Percentiles rank a stretch among this genome's conserved stretches.
phyloP scores from a whole-genome alignment of 2,888 invertebrate genomes.

The Drosophila fulvimacula region DNA sequence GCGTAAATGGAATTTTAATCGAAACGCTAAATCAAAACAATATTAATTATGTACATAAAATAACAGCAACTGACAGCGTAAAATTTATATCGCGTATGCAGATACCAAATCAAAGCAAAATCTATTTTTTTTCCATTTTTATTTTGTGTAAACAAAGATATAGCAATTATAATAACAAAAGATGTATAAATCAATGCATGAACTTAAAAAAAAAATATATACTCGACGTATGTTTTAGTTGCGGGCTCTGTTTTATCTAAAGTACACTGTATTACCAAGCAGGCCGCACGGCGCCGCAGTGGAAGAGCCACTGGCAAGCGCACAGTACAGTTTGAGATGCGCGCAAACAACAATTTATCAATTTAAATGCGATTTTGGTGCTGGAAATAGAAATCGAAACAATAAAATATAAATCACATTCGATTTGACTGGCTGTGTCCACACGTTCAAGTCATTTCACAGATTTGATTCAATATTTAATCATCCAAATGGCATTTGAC shows the following conservation, averaged over 20 bases:
- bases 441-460: not conserved
- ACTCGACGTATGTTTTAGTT: conserved; percentile 11
- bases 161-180: conserved; percentile 32
- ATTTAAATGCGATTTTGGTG: conserved; percentile 10
- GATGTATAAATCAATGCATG: conserved; percentile 38
- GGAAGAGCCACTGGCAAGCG: not conserved
- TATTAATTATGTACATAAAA: conserved; percentile 47
- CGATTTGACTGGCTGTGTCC: not conserved
- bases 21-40: conserved; percentile 40
- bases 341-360: not conserved
- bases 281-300: conserved; percentile 24
- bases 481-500: not conserved
- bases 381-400: not conserved
- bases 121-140: not conserved
- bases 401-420: conserved; percentile 29
- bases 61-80: conserved; percentile 25
- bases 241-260: conserved; percentile 14
- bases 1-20: conserved; percentile 49
- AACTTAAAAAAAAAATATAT: conserved; percentile 13
- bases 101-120: conserved; percentile 30
- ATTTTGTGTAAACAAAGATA: conserved; percentile 34
- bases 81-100: conserved; percentile 32
- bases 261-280: conserved; percentile 29
- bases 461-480: conserved; percentile 7
- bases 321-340: conserved; percentile 15